A percentile compares a stretch with the other conserved stretches of the same genome.
phyloP scores from a whole-genome alignment of 2,113 vertebrate species.

The Hymenochirus boettgeri region DNA sequence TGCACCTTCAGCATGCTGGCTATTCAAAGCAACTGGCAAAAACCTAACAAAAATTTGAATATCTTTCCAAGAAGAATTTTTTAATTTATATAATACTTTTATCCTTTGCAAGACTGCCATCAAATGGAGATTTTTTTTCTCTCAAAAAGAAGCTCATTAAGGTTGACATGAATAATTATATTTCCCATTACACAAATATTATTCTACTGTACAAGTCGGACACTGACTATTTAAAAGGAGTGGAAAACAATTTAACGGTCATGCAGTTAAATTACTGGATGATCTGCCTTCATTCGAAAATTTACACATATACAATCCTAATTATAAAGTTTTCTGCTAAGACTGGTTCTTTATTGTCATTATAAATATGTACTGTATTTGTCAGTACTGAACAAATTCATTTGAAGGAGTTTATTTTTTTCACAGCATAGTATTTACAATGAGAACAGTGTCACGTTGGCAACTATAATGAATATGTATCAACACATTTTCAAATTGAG shows the following conservation, averaged over 20 bases:
- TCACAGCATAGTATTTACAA: no score
- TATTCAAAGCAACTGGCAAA: neutral
- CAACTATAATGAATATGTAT: no score
- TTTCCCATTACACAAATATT: neutral
- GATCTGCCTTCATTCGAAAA: no score
- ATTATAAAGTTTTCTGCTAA: no score
- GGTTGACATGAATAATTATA: conserved; percentile 1
- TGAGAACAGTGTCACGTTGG: no score
- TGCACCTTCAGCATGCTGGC: conserved; percentile 10
- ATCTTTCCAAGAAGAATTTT: neutral
- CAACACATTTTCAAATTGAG: no score
- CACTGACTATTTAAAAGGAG: neutral
- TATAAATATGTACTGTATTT: no score
- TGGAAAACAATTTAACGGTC: neutral
- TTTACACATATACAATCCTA: no score
- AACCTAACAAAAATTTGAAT: neutral
- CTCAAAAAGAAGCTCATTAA: neutral
- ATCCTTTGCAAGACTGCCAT: conserved; percentile 28
- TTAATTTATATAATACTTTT: neutral
- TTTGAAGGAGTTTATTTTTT: no score
- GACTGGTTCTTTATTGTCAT: no score
- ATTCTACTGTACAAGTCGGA: neutral
- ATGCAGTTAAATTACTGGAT: no score
- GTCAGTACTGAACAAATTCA: no score
- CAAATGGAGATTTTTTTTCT: conserved; percentile 22